Conservation (phyloP, 2,113 vertebrate species). For the Hystrix brachyura region DNA sequence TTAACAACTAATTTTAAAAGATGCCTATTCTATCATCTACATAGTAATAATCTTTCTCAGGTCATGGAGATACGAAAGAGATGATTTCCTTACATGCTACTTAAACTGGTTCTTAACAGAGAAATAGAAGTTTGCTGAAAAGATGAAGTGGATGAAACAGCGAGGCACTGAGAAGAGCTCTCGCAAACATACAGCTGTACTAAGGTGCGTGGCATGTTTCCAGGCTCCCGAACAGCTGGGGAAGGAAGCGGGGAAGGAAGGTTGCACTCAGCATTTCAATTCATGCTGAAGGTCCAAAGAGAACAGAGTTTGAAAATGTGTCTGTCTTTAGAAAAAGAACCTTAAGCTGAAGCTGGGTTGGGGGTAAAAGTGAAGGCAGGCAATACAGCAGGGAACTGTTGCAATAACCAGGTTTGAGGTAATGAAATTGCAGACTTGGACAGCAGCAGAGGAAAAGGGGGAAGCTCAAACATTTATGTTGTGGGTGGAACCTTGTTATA, state of each 20-base stretch:
- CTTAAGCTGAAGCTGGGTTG: neutral
- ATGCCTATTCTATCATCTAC: neutral
- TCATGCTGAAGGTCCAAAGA: neutral
- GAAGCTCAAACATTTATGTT: neutral
- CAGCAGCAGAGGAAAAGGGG: neutral
- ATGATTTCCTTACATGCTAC: neutral
- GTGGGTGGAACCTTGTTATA: neutral
- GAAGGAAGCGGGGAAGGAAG: neutral
- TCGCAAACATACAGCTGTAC: neutral
- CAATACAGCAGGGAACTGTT: neutral
- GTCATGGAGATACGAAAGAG: neutral
- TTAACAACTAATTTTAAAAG: neutral
- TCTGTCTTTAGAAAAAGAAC: conserved; percentile 7
- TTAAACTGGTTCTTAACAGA: neutral
- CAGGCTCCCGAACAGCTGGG: neutral
- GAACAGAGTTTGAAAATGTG: neutral
- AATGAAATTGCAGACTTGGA: neutral
- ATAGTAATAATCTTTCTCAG: neutral
- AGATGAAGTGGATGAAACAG: neutral
- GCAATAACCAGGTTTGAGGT: neutral
- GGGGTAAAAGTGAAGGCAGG: neutral
- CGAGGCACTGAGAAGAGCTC: neutral
- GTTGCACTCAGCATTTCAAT: neutral
- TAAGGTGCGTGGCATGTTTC: neutral
- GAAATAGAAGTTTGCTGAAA: neutral